Evolutionary conservation across 2,888 invertebrate species (phyloP), one percentile per base, ranked within the genome.

Genomic region (Stegana nigrithorax): DNA sequence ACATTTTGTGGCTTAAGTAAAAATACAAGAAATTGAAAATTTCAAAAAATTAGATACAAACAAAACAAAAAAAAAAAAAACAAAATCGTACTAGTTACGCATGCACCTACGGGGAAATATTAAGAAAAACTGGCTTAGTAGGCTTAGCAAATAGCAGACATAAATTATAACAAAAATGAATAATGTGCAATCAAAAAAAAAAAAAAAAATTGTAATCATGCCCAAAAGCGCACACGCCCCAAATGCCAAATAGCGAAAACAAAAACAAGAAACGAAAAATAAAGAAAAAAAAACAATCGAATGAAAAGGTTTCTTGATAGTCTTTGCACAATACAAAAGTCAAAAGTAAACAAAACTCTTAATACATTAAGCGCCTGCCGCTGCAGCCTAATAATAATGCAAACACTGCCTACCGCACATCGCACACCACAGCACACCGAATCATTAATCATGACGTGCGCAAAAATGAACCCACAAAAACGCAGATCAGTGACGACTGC

Each of bases 401-500:
- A n/a, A n/a, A n/a, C 50, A 21, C n/a, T 25, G 25, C 50, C 14
- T 42, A 17, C 45, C 25, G 12, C 47, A 47, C 23, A 47, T 21
- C 42, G 21, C 50, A 4, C 50, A 26, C 6, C 17, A 45, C 21
- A 17, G 1, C 21, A 47, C 14, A 47, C 23, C 19, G 8, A 69
- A 66, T 81, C 72, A 80, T 80, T 81, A 81, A 80, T 80, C 80
- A 81, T 71, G 66, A 71, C 25, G 42, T 66, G 29, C 6, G 3
- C 39, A 4, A 39, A 39, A 39, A 45, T n/a, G n/a, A n/a, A n/a
- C n/a, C n/a, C n/a, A n/a, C n/a, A n/a, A n/a, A n/a, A n/a, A n/a
- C n/a, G n/a, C n/a, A n/a, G n/a, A n/a, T n/a, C n/a, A n/a, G n/a
- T n/a, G n/a, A n/a, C n/a, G 71, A 67, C 67, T 73, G 66, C 67